A percentile compares a stretch with the other conserved stretches of the same genome.
These are phyloP conservation scores for Tenthredo notha DNA, from an alignment of 2,888 invertebrate species.

Conservation along the genomic window DNA sequence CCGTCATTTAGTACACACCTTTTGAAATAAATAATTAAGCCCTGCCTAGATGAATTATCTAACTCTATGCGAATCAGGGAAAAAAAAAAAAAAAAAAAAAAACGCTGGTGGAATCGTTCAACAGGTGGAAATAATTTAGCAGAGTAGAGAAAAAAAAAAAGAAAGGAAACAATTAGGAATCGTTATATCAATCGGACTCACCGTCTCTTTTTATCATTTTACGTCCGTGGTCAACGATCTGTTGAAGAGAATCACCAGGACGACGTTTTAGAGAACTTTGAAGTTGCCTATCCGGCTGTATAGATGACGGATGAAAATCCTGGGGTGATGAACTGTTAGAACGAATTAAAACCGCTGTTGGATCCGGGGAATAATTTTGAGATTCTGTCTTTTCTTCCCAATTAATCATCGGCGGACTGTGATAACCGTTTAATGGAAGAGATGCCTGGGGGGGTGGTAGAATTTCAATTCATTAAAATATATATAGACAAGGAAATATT, in stretches of 20 bases:
- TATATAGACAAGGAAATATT: not conserved
- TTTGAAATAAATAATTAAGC: no score
- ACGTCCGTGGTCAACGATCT: constrained; percentile 71
- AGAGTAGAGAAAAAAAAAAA: no score
- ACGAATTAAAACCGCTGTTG: constrained; percentile 57
- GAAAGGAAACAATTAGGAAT: no score
- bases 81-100: no score
- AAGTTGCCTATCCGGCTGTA: constrained; percentile 43
- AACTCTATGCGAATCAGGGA: no score
- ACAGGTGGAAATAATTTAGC: no score
- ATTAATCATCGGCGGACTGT: constrained; percentile 67
- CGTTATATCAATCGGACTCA: constrained; percentile 59
- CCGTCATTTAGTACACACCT: no score
- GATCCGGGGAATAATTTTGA: constrained; percentile 66
- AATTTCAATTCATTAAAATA: not conserved
- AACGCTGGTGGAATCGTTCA: no score
- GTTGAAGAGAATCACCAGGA: constrained; percentile 66
- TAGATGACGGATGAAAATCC: constrained; percentile 60
- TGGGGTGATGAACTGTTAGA: constrained; percentile 65
- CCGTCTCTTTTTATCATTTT: constrained; percentile 73
- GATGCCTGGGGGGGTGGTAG: not conserved
- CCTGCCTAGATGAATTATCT: no score
- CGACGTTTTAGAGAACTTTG: constrained; percentile 70
- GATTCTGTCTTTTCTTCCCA: constrained; percentile 74
- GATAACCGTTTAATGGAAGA: constrained; percentile 66